Conservation (phyloP, 2,113 vertebrate species). For the Tympanuchus pallidicinctus region DNA sequence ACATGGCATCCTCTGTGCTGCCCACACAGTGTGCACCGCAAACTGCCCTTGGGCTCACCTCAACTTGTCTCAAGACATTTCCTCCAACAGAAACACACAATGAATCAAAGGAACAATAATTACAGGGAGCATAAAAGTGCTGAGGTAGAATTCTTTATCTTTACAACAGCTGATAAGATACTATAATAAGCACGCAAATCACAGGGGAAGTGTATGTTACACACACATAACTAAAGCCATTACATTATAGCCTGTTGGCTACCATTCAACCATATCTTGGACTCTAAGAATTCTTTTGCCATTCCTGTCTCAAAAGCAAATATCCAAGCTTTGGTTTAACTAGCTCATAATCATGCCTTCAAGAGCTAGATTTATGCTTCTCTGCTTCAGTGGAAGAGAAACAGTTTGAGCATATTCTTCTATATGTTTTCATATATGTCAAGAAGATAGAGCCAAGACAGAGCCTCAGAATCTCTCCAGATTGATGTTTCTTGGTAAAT, state of each 20-base stretch:
- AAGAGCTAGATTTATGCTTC: not conserved
- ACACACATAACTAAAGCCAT: not conserved
- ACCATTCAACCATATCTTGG: not conserved
- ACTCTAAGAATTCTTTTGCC: not conserved
- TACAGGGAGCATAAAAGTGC: not conserved
- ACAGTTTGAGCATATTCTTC: not conserved
- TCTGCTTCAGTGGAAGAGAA: not conserved
- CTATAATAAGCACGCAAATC: constrained; percentile 48
- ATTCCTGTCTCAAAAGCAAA: constrained; percentile 10
- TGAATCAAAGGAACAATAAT: constrained; percentile 21
- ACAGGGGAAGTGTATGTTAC: not conserved
- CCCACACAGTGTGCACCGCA: fast-evolving
- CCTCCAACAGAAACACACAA: not conserved
- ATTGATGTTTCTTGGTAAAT: not conserved
- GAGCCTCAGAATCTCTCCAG: not conserved
- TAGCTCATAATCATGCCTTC: not conserved
- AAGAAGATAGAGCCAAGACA: not conserved
- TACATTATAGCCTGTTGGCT: constrained; percentile 8
- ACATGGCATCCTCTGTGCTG: fast-evolving
- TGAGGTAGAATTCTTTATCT: constrained; percentile 44
- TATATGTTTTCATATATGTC: not conserved
- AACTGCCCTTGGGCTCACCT: not conserved
- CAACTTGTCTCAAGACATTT: not conserved
- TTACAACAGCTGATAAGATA: constrained; percentile 39
- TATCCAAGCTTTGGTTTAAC: not conserved